Conservation (phyloP, 2,797 vertebrate genomes). For the Hapalemur alaotrensis region DNA sequence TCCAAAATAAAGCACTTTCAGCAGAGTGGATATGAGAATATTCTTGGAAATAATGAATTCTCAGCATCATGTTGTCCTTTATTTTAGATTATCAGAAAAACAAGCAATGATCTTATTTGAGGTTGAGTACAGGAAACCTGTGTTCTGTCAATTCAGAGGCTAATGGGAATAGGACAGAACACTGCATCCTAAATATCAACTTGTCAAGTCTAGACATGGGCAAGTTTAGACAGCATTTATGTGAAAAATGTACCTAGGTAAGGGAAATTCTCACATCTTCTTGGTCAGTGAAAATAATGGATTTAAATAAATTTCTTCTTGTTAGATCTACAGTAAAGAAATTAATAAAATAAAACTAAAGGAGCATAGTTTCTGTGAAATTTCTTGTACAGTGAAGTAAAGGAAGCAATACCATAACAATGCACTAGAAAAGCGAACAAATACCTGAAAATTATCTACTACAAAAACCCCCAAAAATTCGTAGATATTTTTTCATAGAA, state of each 20-base stretch:
- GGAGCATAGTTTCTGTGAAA: not conserved
- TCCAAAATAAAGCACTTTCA: conserved; percentile 55
- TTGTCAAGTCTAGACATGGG: not conserved
- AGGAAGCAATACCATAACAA: not conserved
- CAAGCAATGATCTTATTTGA: not conserved
- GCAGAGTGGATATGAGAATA: not conserved
- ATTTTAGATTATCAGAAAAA: conserved; percentile 28
- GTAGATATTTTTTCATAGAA: not conserved
- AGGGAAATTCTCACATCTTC: not conserved
- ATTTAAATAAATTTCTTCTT: not conserved
- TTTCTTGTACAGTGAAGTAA: not conserved
- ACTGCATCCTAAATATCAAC: not conserved
- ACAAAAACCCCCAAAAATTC: not conserved
- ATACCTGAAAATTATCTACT: not conserved
- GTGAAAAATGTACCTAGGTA: not conserved
- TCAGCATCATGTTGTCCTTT: not conserved
- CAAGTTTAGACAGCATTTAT: not conserved
- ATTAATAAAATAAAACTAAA: not conserved
- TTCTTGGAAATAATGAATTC: conserved; percentile 31
- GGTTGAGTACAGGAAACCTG: not conserved
- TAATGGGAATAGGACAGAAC: not conserved
- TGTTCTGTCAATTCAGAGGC: not conserved
- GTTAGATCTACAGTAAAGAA: not conserved
- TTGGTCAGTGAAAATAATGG: not conserved
- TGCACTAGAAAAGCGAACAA: not conserved